Evolutionary conservation across 2,797 vertebrate species (phyloP).

Genomic region (Phalanger gymnotis): DNA sequence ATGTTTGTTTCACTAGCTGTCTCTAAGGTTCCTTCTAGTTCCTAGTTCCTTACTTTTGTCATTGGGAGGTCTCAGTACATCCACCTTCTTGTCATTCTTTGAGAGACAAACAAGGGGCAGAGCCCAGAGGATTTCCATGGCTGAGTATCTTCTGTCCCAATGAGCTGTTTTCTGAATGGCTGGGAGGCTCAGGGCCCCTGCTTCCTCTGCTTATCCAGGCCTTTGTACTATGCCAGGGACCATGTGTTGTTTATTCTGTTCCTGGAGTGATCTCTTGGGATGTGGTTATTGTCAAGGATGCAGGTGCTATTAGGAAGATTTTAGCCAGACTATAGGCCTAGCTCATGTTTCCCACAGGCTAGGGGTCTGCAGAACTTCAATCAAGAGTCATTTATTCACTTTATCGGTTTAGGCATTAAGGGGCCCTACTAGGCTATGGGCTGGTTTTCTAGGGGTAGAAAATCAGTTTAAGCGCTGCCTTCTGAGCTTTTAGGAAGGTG

Average conservation of each 20-base stretch:
- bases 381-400: slow-evolving; percentile 42
- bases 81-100: not conserved
- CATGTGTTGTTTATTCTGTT: slow-evolving; percentile 16
- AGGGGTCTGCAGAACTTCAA: slow-evolving; percentile 42
- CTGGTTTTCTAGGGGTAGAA: slow-evolving; percentile 51
- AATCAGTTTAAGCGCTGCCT: slow-evolving; percentile 3
- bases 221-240: not conserved
- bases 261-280: slow-evolving; percentile 38
- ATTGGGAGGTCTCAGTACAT: not conserved
- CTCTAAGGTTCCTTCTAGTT: not conserved
- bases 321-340: not conserved
- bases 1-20: not conserved
- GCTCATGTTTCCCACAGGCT: slow-evolving; percentile 30
- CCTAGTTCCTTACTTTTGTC: not conserved
- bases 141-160: not conserved
- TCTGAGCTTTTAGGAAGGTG: not conserved
- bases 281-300: not conserved
- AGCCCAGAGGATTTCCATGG: not conserved
- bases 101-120: not conserved
- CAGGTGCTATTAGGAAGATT: not conserved
- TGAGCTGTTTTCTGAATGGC: not conserved
- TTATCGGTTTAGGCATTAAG: slow-evolving; percentile 1
- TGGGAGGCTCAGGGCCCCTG: not conserved
- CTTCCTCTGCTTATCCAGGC: not conserved
- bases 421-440: slow-evolving; percentile 34